Evolutionary conservation across 2,113 vertebrate genomes (phyloP).

Genomic region (Pseudorasbora parva): DNA sequence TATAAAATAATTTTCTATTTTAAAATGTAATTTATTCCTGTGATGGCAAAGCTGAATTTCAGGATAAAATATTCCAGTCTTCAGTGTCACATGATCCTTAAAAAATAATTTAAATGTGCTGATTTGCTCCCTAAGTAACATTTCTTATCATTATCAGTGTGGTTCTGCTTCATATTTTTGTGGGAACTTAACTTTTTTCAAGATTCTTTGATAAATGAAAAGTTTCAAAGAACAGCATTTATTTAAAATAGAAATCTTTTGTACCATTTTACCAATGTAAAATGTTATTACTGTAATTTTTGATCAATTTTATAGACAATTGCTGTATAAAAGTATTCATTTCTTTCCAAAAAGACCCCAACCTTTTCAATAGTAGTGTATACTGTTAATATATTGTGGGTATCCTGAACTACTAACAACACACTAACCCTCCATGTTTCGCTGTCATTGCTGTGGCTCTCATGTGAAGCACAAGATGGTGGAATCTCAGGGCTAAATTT

Average conservation of each 20-base stretch:
- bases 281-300: background rate
- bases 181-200: no score
- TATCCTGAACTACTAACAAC: background rate
- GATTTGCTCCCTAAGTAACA: background rate
- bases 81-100: background rate
- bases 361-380: background rate
- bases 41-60: background rate
- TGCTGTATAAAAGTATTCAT: background rate
- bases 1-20: no score
- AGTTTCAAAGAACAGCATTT: background rate
- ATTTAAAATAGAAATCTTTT: background rate
- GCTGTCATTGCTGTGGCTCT: conserved; percentile 3
- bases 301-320: background rate
- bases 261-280: background rate
- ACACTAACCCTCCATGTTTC: conserved; percentile 3
- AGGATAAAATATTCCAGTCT: background rate
- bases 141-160: background rate
- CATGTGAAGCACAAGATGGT: conserved; percentile 22
- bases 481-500: conserved; percentile 79
- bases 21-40: no score
- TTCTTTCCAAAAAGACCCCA: background rate
- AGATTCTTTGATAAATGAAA: no score
- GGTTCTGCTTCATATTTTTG: background rate
- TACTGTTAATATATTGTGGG: background rate
- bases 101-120: background rate